These are phyloP conservation scores for Megalurothrips usitatus DNA, from an alignment of 2,888 invertebrate species.

Conservation along the genomic window DNA sequence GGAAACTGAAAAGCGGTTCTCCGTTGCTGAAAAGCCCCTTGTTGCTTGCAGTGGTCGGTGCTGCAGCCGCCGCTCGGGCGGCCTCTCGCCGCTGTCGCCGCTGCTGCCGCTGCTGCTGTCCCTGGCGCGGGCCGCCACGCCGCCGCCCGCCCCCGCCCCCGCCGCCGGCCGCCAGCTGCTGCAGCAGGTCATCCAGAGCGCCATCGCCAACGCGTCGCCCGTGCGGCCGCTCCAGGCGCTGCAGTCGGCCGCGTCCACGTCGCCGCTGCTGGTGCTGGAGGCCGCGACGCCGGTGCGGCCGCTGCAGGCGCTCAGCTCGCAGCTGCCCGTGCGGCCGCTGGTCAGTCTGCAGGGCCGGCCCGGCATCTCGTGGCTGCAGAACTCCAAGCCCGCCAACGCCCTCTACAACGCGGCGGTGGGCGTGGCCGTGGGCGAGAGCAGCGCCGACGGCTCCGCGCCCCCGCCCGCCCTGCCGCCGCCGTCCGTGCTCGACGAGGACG, in stretches of 20 bases:
- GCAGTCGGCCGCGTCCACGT: neutral
- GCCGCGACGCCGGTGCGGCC: neutral
- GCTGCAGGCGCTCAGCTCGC: neutral
- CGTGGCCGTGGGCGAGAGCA: neutral
- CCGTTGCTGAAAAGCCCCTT: too few species aligned
- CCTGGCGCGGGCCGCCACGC: neutral
- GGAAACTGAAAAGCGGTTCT: too few species aligned
- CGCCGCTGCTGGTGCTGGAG: neutral
- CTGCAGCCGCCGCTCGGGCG: neutral
- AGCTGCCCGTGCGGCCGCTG: neutral
- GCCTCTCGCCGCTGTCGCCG: neutral
- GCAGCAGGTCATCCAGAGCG: slow-evolving; percentile 7
- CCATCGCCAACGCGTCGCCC: neutral
- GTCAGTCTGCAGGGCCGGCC: neutral
- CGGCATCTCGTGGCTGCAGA: slow-evolving; percentile 4
- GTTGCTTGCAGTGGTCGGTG: neutral
- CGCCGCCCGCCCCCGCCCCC: neutral
- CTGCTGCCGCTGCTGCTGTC: slow-evolving; percentile 21
- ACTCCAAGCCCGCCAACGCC: neutral
- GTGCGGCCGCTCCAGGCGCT: neutral
- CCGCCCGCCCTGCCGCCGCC: neutral
- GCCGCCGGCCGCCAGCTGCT: neutral
- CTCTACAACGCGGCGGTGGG: neutral
- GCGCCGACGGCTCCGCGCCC: neutral
- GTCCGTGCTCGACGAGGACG: too few species aligned